These are phyloP conservation scores for Hylia prasina DNA, from an alignment of 2,113 vertebrate genomes.

Conservation along the genomic window DNA sequence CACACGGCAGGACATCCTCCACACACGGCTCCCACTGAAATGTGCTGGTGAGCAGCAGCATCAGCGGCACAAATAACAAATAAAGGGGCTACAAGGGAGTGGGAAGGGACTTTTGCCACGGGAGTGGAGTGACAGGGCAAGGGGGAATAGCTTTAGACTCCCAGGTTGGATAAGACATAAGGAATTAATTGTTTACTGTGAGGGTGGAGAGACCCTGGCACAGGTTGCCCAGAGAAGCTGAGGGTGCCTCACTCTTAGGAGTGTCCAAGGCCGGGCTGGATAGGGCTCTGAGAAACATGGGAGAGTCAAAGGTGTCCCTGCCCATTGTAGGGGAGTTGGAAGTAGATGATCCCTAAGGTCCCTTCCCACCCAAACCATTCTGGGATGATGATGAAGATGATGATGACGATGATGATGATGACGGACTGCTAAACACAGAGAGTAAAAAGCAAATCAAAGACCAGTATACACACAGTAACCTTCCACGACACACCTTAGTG, in stretches of 20 bases:
- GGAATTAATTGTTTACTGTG: background rate
- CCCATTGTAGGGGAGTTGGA: too few relatives aligned
- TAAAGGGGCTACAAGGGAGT: background rate
- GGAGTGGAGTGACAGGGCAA: background rate
- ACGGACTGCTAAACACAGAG: background rate
- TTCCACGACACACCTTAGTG: background rate
- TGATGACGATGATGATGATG: background rate
- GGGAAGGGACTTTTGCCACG: background rate
- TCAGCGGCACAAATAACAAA: background rate
- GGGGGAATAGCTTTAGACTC: background rate
- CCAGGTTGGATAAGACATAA: background rate
- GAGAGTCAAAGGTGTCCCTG: background rate
- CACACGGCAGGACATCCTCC: background rate
- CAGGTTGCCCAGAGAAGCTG: background rate
- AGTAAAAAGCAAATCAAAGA: background rate
- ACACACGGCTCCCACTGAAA: background rate
- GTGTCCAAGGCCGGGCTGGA: background rate
- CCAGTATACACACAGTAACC: background rate
- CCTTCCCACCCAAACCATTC: background rate
- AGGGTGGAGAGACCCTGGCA: background rate
- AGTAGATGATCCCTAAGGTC: background rate
- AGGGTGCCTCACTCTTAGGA: background rate
- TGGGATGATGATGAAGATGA: background rate
- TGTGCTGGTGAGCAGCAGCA: background rate
- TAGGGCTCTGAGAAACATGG: background rate